Conservation (phyloP, 2,888 invertebrate species). For the Emmelina monodactyla region DNA sequence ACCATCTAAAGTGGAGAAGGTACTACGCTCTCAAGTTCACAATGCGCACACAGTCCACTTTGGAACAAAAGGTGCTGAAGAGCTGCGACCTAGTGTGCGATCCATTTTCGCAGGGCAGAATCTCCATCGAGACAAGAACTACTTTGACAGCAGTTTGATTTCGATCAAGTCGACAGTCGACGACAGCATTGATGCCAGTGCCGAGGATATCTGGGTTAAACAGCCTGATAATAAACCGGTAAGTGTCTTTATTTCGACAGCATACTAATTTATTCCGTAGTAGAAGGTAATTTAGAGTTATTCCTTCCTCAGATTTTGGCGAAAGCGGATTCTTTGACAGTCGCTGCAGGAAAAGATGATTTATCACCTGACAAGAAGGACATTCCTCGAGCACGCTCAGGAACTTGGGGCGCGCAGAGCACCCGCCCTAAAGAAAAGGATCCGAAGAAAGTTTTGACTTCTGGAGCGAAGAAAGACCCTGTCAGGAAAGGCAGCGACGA, state of each 20-base stretch:
- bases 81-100: constrained; percentile 67
- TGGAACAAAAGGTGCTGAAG: constrained; percentile 66
- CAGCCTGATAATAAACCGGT: constrained; percentile 67
- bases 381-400: constrained; percentile 54
- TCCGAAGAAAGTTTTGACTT: constrained; percentile 24
- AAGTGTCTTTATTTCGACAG: constrained; percentile 31
- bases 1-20: constrained; percentile 47
- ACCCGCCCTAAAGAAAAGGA: constrained; percentile 31
- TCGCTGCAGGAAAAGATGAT: neutral
- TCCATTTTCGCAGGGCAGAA: constrained; percentile 65
- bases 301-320: neutral
- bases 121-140: constrained; percentile 78
- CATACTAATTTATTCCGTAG: too few species aligned
- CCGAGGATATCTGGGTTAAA: constrained; percentile 77
- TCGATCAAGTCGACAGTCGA: constrained; percentile 81
- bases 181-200: constrained; percentile 63
- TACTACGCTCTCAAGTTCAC: constrained; percentile 53
- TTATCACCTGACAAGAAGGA: neutral
- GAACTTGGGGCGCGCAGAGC: constrained; percentile 65
- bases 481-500: constrained; percentile 39
- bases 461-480: constrained; percentile 26
- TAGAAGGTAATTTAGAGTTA: too few species aligned
- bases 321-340: neutral
- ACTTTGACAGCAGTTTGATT: constrained; percentile 83
- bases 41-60: constrained; percentile 75